Evolutionary conservation across 2,888 invertebrate species (phyloP).

Genomic region (Ommatoiulus sabulosus): DNA sequence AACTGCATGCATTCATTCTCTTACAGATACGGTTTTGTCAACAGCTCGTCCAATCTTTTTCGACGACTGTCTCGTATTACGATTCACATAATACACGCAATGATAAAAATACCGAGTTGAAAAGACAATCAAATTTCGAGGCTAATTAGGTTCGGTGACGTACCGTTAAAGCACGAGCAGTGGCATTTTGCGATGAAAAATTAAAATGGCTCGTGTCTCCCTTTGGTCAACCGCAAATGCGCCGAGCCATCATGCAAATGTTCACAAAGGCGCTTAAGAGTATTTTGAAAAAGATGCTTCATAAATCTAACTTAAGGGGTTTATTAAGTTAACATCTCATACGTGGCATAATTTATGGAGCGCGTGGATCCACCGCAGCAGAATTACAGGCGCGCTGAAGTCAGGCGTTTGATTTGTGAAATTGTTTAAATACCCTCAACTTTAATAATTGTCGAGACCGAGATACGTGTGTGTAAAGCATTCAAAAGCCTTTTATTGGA

Average conservation of each 20-base stretch:
- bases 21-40: too few relatives aligned
- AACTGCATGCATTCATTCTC: too few relatives aligned
- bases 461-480: background rate
- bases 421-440: conserved; percentile 42
- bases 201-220: background rate
- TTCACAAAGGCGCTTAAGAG: background rate
- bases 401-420: conserved; percentile 24
- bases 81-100: background rate
- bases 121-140: background rate
- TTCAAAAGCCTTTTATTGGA: conserved; percentile 52
- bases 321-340: conserved; percentile 37
- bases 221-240: conserved; percentile 35
- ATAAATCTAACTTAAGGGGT: conserved; percentile 36
- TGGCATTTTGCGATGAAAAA: background rate
- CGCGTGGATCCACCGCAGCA: background rate
- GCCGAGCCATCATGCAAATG: background rate
- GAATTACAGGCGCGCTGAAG: background rate
- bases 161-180: background rate
- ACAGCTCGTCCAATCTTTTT: too few relatives aligned
- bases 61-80: too few relatives aligned
- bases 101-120: background rate
- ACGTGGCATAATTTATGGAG: conserved; percentile 3
- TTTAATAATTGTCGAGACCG: conserved; percentile 34
- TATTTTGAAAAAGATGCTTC: conserved; percentile 6
- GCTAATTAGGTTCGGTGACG: background rate